Conservation (phyloP, 2,888 invertebrate species). For the Antheraea yamamai region DNA sequence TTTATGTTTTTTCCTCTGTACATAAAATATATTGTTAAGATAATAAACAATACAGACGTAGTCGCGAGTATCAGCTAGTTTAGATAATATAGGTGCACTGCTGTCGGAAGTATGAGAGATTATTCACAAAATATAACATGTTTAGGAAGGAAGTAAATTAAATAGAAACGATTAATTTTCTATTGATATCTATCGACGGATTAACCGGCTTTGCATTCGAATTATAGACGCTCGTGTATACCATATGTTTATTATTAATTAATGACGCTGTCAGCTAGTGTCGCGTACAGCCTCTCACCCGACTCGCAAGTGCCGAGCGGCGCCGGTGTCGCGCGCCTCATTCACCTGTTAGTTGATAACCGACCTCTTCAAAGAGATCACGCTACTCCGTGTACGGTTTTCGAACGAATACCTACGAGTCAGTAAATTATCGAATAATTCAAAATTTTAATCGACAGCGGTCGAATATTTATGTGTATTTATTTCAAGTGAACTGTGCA, state of each 20-base stretch:
- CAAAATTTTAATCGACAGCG: slow-evolving; percentile 24
- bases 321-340: slow-evolving; percentile 33
- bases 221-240: not conserved
- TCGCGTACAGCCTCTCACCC: slow-evolving; percentile 25
- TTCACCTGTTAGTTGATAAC: slow-evolving; percentile 65
- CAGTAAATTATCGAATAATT: slow-evolving; percentile 28
- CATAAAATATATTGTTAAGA: too few relatives aligned
- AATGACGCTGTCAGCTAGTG: not conserved
- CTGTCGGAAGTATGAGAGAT: not conserved
- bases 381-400: slow-evolving; percentile 40
- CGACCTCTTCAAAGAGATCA: slow-evolving; percentile 59
- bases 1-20: too few relatives aligned
- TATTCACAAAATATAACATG: not conserved
- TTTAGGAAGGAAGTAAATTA: not conserved
- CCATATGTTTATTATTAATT: not conserved
- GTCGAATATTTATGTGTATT: slow-evolving; percentile 13
- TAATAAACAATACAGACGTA: too few relatives aligned
- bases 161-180: not conserved
- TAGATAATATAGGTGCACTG: too few relatives aligned
- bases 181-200: not conserved
- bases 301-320: slow-evolving; percentile 17
- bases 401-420: slow-evolving; percentile 24
- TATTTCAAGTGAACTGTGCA: slow-evolving; percentile 18
- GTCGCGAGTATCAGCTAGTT: too few relatives aligned
- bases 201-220: not conserved